These are phyloP conservation scores for Cyrtonyx montezumae DNA, from an alignment of 2,113 vertebrate species.

Conservation along the genomic window DNA sequence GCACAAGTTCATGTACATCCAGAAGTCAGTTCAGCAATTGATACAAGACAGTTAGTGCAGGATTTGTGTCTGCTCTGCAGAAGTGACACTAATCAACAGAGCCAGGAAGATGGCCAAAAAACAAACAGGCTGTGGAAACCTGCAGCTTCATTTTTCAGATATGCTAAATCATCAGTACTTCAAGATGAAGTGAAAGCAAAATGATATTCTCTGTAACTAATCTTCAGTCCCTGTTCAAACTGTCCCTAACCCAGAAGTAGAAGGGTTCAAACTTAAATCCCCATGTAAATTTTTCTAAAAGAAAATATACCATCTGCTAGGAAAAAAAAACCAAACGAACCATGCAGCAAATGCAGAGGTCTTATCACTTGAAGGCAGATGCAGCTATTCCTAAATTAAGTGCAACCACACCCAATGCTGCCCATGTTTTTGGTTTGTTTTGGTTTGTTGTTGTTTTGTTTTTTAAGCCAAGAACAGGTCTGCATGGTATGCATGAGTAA, in stretches of 20 bases:
- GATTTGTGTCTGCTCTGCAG: constrained; percentile 31
- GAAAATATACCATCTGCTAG: constrained; percentile 30
- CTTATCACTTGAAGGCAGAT: constrained; percentile 55
- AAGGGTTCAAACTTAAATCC: constrained; percentile 6
- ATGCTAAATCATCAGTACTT: constrained; percentile 48
- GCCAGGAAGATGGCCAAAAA: constrained; percentile 48
- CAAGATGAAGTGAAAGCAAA: constrained; percentile 28
- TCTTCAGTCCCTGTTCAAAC: background rate
- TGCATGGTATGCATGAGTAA: background rate
- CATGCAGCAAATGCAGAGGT: constrained; percentile 19
- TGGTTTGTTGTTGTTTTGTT: no score
- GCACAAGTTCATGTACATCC: background rate
- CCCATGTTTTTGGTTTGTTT: constrained; percentile 15
- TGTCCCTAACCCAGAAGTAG: background rate
- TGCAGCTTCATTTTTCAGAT: constrained; percentile 31
- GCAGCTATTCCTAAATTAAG: constrained; percentile 16
- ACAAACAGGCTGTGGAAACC: constrained; percentile 28
- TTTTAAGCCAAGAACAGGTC: constrained; percentile 3
- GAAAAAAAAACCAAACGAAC: background rate
- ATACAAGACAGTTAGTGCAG: background rate
- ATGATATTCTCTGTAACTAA: background rate
- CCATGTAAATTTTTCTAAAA: constrained; percentile 11
- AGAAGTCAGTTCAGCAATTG: constrained; percentile 22
- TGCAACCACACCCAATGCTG: constrained; percentile 45
- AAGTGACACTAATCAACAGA: constrained; percentile 32